Evolutionary conservation across 2,113 vertebrate species (phyloP).

Genomic region (Apaloderma vittatum): DNA sequence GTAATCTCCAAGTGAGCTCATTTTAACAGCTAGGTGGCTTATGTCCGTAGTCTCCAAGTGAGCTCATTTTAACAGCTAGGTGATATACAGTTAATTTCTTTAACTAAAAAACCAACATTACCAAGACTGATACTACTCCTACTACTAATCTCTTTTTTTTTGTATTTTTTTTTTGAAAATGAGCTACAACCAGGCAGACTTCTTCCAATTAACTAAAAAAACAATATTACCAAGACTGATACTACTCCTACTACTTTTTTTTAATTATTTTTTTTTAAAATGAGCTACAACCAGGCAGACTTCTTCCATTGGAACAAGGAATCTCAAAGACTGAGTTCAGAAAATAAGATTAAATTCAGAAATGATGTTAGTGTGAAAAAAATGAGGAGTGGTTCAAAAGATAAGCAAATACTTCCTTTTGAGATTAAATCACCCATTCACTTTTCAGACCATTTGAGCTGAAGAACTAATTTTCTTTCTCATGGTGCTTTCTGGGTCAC

Average conservation of each 20-base stretch:
- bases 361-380: background rate
- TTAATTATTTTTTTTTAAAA: background rate
- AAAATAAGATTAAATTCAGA: background rate
- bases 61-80: background rate
- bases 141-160: fast-evolving
- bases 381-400: background rate
- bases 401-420: background rate
- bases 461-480: background rate
- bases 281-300: background rate
- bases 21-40: background rate
- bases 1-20: background rate
- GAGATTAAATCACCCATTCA: background rate
- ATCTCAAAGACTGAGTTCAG: background rate
- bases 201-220: background rate
- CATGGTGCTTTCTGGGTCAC: background rate
- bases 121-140: background rate
- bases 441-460: background rate
- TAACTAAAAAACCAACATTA: background rate
- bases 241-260: background rate
- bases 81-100: background rate
- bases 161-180: background rate
- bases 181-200: background rate
- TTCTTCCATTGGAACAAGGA: background rate
- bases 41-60: background rate
- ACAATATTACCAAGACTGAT: background rate